Conservation (phyloP, 2,888 invertebrate genomes). For the Phlogophora meticulosa region DNA sequence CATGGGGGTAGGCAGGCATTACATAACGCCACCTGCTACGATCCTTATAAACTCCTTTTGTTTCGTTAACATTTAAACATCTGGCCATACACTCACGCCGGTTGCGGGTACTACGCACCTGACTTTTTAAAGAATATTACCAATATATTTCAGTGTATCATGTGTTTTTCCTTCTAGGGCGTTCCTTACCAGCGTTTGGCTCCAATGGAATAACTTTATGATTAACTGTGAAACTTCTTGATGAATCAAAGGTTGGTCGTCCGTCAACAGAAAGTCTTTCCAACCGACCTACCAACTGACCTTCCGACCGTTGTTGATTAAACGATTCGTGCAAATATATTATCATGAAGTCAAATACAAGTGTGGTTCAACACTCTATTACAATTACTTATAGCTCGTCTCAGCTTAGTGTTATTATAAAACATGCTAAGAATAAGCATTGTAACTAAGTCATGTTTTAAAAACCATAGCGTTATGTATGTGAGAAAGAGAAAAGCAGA, state of each 20-base stretch:
- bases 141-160: too few species aligned
- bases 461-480: not conserved
- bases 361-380: not conserved
- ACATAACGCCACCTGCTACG: too few species aligned
- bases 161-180: too few species aligned
- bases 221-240: not conserved
- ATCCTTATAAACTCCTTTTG: too few species aligned
- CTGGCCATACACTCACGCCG: too few species aligned
- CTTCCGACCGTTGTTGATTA: not conserved
- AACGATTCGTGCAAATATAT: not conserved
- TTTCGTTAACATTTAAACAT: too few species aligned
- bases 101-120: too few species aligned
- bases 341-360: slow-evolving; percentile 22
- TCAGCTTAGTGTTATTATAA: too few species aligned
- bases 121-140: too few species aligned
- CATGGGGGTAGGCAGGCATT: too few species aligned
- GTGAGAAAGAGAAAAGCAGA: not conserved
- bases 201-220: not conserved
- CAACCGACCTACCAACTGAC: not conserved
- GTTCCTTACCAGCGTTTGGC: too few species aligned
- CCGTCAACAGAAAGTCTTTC: not conserved
- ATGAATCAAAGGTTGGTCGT: not conserved
- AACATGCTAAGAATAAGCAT: not conserved
- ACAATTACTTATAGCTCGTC: not conserved
- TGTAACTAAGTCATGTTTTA: not conserved